Evolutionary conservation across 1,140 invertebrate genomes (phyloP), one percentile per base, ranked within the genome.

Genomic region (Dreissena rostriformis): DNA sequence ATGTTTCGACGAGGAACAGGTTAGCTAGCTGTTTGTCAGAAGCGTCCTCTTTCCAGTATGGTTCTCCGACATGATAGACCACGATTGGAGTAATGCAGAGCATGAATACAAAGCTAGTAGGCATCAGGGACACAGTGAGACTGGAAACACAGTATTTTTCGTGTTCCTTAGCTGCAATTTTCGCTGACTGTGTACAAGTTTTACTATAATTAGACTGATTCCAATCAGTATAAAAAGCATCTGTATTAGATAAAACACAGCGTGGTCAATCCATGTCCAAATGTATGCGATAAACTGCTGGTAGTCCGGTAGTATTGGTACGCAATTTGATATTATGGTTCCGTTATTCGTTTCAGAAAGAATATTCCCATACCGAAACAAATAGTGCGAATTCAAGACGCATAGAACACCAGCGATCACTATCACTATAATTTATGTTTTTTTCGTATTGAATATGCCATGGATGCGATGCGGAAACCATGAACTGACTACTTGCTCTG

Each of bases 251-350:
- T 57, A 71, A 49, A 81, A 81, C 28, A 81, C 78, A 72, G 52
- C 29, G 12, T 72, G 28, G 49, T 81, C 78, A 55, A 81, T 81
- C 78, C 78, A 81, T 14, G 78, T 61, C 78, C 78, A 81, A 12
- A n/a, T 28, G 29, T 72, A 72, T 24, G 24, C 63, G 26, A 73
- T 24, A 26, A 81, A 81, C 24, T 29, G 1, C 6, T 72, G 26
- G 26, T 81, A 81, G 65, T 22, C n/a, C 10, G 6, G 15, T 51
- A 39, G 49, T 15, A 28, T 26, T 5, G 68, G 52, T 5, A 72
- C 67, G 57, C 78, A 81, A 17, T 57, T 81, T 26, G 49, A 53
- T n/a, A 72, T 49, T 6, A 49, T 22, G 8, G 78, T 81, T 10
- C 52, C 22, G 53, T 81, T 81, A 1, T 28, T 52, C 11, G 17